A percentile compares a stretch with the other conserved stretches of the same genome.
These are phyloP conservation scores for Phenganax subtilis DNA, from an alignment of 92 coral and sea anemone genomes.

Conservation along the genomic window DNA sequence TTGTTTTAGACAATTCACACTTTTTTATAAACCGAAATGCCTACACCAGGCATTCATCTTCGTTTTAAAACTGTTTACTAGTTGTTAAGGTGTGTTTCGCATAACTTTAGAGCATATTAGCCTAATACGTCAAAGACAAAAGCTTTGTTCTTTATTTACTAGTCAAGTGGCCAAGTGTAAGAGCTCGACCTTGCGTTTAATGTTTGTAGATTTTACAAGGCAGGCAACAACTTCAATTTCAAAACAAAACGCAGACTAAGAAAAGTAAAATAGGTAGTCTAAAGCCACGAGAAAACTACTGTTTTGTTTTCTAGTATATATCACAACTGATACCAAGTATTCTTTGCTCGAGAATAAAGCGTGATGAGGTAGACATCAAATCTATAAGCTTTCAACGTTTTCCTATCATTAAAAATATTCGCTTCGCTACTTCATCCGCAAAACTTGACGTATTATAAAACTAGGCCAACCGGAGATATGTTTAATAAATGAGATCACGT, in stretches of 20 bases:
- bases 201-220: background rate
- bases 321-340: no score
- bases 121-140: no score
- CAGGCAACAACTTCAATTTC: background rate
- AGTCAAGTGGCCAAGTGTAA: background rate
- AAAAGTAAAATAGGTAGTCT: no score
- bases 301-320: no score
- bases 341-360: no score
- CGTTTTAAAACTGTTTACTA: background rate
- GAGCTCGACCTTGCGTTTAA: background rate
- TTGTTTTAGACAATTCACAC: background rate
- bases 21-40: no score
- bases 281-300: no score
- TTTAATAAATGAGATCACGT: conserved; percentile 10
- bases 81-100: conserved; percentile 3
- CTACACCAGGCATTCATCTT: background rate
- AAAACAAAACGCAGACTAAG: background rate
- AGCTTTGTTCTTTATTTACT: background rate
- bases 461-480: background rate
- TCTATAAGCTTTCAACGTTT: background rate
- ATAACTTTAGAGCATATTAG: background rate
- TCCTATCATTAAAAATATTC: background rate
- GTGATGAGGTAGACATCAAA: background rate
- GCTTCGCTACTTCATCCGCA: background rate
- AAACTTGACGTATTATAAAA: background rate